Percentiles rank a stretch among this genome's conserved stretches.
Evolutionary conservation across 1,140 invertebrate species (phyloP).

Genomic region (Phymastichus coffea): DNA sequence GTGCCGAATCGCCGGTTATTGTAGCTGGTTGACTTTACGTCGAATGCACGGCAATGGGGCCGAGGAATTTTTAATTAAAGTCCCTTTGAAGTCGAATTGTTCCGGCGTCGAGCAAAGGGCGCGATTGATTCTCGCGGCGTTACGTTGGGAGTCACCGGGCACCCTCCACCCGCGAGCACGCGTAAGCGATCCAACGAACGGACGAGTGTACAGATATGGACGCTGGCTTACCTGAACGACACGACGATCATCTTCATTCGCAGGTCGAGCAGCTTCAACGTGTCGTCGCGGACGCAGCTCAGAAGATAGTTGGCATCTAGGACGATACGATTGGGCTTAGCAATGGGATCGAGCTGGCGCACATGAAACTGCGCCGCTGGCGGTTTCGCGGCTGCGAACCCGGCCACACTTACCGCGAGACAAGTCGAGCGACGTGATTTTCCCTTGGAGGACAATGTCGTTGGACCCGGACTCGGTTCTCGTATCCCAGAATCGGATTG

Average conservation of each 20-base stretch:
- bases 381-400: no score
- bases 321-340: slow-evolving; percentile 49
- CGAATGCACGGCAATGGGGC: not conserved
- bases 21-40: no score
- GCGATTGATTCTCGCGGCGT: no score
- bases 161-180: no score
- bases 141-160: no score
- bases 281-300: slow-evolving; percentile 92
- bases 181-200: no score
- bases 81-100: slow-evolving; percentile 1
- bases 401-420: slow-evolving; percentile 84
- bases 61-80: slow-evolving; percentile 30
- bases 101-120: no score
- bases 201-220: no score
- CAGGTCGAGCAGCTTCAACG: slow-evolving; percentile 89
- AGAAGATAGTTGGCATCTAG: slow-evolving; percentile 87
- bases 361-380: no score
- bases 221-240: slow-evolving; percentile 81
- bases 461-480: slow-evolving; percentile 77
- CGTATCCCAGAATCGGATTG: slow-evolving; percentile 94
- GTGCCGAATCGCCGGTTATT: no score
- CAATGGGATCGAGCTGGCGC: no score
- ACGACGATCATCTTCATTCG: slow-evolving; percentile 88
- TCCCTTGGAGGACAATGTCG: slow-evolving; percentile 86
- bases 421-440: slow-evolving; percentile 93